Conservation (phyloP, 2,113 vertebrate genomes). For the Labrus mixtus region DNA sequence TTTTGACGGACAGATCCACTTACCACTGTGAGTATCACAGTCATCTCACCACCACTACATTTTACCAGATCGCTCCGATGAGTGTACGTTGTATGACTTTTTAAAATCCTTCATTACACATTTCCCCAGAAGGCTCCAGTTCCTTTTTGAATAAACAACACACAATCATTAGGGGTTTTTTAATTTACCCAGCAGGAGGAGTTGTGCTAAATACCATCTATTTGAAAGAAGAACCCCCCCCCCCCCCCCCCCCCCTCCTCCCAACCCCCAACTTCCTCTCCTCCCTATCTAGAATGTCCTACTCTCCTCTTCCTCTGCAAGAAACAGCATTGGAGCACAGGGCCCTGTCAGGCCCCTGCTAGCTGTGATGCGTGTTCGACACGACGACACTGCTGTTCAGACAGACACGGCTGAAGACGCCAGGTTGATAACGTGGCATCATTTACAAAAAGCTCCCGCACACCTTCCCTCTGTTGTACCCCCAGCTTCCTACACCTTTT, state of each 20-base stretch:
- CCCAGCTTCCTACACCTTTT: conserved; percentile 55
- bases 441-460: conserved; percentile 56
- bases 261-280: conserved; percentile 34
- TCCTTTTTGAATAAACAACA: conserved; percentile 77
- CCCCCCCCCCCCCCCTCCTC: background rate
- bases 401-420: conserved; percentile 79
- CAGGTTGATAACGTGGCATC: conserved; percentile 59
- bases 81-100: conserved; percentile 60
- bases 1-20: conserved; percentile 12
- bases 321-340: conserved; percentile 21
- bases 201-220: conserved; percentile 72
- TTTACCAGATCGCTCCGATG: conserved; percentile 31
- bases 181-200: conserved; percentile 81
- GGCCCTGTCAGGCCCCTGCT: conserved; percentile 58
- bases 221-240: conserved; percentile 40
- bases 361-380: conserved; percentile 79
- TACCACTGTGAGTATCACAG: conserved; percentile 29
- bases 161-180: conserved; percentile 71
- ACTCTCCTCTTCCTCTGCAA: conserved; percentile 8
- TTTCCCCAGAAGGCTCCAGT: conserved; percentile 62
- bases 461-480: conserved; percentile 54
- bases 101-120: conserved; percentile 70
- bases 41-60: background rate
- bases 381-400: conserved; percentile 80
- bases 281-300: conserved; percentile 3